Evolutionary conservation across 2,113 vertebrate genomes (phyloP).

Genomic region (Arothron firmamentum): DNA sequence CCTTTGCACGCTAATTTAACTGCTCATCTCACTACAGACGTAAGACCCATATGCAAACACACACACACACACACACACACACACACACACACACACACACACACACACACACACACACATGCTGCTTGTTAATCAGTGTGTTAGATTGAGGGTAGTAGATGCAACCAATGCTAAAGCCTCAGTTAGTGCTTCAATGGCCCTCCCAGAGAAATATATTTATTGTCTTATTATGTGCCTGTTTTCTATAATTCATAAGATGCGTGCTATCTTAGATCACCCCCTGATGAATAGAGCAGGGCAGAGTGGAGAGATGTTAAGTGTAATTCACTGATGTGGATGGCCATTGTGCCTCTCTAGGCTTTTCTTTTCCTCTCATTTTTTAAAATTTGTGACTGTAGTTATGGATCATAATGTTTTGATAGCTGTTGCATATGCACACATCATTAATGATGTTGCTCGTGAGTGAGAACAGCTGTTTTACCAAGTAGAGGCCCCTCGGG

Average conservation of each 20-base stretch:
- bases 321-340: conserved; percentile 47
- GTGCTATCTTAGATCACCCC: conserved; percentile 39
- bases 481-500: conserved; percentile 23
- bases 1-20: neutral
- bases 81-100: conserved; percentile 25
- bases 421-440: conserved; percentile 38
- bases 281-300: conserved; percentile 52
- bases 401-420: conserved; percentile 50
- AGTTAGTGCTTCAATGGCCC: conserved; percentile 55
- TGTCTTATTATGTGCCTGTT: conserved; percentile 55
- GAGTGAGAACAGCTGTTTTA: conserved; percentile 43
- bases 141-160: conserved; percentile 38
- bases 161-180: conserved; percentile 59
- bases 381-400: conserved; percentile 25
- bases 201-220: conserved; percentile 68
- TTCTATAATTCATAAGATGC: conserved; percentile 63
- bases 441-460: conserved; percentile 47
- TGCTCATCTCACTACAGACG: conserved; percentile 1
- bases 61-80: conserved; percentile 26
- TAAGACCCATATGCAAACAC: neutral
- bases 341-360: conserved; percentile 9
- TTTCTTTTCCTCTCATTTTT: conserved; percentile 7
- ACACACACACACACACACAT: conserved; percentile 34
- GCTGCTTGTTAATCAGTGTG: conserved; percentile 54
- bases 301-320: conserved; percentile 34